Evolutionary conservation across 2,113 vertebrate genomes (phyloP).

Genomic region (Cephalophus harveyi): DNA sequence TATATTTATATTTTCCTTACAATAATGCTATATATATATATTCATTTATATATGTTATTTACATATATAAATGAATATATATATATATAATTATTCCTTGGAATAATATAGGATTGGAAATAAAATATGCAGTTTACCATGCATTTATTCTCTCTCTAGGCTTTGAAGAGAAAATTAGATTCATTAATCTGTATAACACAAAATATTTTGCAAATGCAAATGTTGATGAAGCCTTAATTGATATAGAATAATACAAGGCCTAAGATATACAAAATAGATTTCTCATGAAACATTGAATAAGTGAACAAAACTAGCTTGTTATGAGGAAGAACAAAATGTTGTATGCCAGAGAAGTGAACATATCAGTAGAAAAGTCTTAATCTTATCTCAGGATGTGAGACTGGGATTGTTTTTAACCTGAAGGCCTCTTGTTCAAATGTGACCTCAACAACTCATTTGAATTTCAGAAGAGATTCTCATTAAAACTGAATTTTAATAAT

Average conservation of each 20-base stretch:
- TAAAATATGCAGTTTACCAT: not conserved
- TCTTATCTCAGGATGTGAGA: not conserved
- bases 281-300: not conserved
- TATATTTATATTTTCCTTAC: not conserved
- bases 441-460: slow-evolving; percentile 26
- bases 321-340: not conserved
- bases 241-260: not conserved
- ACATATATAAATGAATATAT: not conserved
- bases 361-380: slow-evolving; percentile 9
- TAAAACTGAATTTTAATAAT: slow-evolving; percentile 55
- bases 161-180: not conserved
- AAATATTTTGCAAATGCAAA: slow-evolving; percentile 28
- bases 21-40: slow-evolving; percentile 72
- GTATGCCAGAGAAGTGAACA: not conserved
- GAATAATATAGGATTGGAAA: not conserved
- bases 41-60: not conserved
- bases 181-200: not conserved
- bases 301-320: not conserved
- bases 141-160: not conserved
- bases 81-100: not conserved
- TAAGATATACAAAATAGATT: not conserved
- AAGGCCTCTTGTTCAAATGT: not conserved
- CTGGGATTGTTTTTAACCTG: slow-evolving; percentile 1
- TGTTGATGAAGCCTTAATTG: not conserved
- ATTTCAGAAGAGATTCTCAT: slow-evolving; percentile 42